phyloP scores from a whole-genome alignment of 2,113 vertebrate species.

The Phyllostomus discolor region DNA sequence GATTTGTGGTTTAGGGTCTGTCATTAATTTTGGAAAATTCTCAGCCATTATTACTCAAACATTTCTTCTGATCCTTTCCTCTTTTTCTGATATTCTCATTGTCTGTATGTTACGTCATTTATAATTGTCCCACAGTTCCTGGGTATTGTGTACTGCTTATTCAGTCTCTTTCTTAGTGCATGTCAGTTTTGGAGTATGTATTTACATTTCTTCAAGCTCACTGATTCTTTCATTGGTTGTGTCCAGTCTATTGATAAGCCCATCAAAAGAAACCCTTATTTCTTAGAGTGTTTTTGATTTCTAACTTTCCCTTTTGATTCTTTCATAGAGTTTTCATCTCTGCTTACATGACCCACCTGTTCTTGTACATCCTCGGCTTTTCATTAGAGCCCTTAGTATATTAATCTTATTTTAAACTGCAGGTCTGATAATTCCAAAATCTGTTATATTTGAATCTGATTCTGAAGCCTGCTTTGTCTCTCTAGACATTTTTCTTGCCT shows the following conservation, averaged over 20 bases:
- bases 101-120: neutral
- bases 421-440: neutral
- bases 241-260: neutral
- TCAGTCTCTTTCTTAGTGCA: neutral
- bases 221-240: neutral
- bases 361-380: neutral
- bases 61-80: neutral
- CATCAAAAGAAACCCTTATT: neutral
- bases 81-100: neutral
- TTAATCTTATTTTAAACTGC: neutral
- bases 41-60: neutral
- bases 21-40: neutral
- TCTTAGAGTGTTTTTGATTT: neutral
- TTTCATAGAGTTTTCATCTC: neutral
- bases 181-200: neutral
- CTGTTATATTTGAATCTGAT: neutral
- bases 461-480: neutral
- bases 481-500: neutral
- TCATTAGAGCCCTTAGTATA: neutral
- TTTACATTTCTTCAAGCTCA: conserved; percentile 2
- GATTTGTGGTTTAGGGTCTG: neutral
- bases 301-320: neutral
- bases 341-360: neutral
- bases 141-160: neutral
- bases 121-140: neutral